phyloP scores from a whole-genome alignment of 2,888 invertebrate genomes.

The Lithosia quadra region DNA sequence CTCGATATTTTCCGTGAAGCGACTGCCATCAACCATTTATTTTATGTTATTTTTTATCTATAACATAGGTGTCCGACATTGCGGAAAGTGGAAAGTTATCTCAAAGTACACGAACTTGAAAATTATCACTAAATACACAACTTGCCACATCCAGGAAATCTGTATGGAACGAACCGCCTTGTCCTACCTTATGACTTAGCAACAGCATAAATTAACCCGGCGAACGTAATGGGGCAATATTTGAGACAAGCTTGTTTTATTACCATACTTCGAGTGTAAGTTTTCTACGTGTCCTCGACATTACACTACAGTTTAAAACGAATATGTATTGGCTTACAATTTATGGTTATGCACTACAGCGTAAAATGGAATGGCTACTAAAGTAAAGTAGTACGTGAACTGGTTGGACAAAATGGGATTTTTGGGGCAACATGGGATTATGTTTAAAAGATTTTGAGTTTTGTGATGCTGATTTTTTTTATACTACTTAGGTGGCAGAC shows the following conservation, averaged over 20 bases:
- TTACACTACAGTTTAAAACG: conserved; percentile 43
- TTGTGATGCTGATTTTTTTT: no score
- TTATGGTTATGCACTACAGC: conserved; percentile 1
- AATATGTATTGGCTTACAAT: conserved; percentile 43
- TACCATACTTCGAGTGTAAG: conserved; percentile 75
- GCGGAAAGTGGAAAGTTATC: no score
- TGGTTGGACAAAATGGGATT: not conserved
- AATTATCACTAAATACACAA: not conserved
- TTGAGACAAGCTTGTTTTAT: conserved; percentile 83
- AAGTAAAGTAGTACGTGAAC: not conserved
- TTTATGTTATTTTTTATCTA: no score
- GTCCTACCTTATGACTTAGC: conserved; percentile 83
- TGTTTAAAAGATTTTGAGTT: not conserved
- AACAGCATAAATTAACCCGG: conserved; percentile 82
- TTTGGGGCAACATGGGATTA: not conserved
- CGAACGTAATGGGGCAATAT: conserved; percentile 83
- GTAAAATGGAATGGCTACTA: not conserved
- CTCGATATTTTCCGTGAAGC: no score
- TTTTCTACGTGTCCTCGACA: conserved; percentile 59
- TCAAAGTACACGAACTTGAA: no score
- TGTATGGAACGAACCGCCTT: conserved; percentile 58
- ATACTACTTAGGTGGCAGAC: no score
- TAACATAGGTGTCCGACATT: no score
- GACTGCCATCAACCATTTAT: no score
- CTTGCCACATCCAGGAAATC: conserved; percentile 53